These are phyloP conservation scores for Propithecus deckenii DNA, from an alignment of 2,797 vertebrate genomes.

Conservation along the genomic window DNA sequence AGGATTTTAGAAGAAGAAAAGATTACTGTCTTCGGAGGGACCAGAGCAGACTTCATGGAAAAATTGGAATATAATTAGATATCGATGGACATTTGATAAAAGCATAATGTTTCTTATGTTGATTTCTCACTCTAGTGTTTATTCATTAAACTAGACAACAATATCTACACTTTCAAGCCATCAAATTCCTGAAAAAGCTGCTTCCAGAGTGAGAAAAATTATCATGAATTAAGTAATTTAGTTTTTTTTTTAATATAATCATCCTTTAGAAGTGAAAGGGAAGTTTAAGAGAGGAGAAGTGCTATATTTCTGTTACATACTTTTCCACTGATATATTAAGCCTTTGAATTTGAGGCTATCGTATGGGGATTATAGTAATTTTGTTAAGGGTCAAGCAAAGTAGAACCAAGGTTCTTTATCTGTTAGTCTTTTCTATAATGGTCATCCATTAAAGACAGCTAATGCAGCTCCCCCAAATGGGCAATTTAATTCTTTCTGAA, in stretches of 20 bases:
- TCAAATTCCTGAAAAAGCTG: not conserved
- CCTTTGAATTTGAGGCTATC: not conserved
- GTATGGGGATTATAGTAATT: not conserved
- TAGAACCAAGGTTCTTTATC: not conserved
- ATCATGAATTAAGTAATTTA: not conserved
- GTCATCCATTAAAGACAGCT: not conserved
- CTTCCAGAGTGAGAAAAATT: not conserved
- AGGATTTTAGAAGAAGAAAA: not conserved
- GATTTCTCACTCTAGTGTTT: not conserved
- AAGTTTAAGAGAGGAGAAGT: not conserved
- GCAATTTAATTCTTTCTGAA: not conserved
- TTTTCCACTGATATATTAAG: not conserved
- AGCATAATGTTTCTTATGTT: not conserved
- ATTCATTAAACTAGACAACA: not conserved
- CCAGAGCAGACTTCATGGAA: not conserved
- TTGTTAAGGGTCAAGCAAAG: not conserved
- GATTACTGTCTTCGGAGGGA: not conserved
- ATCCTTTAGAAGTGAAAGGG: not conserved
- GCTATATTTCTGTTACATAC: not conserved
- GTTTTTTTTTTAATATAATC: not conserved
- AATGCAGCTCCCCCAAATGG: not conserved
- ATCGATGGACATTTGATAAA: not conserved
- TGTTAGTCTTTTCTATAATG: not conserved
- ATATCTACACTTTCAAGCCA: not conserved
- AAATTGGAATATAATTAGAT: not conserved